These are phyloP conservation scores for Euphydryas editha DNA, from an alignment of 2,888 invertebrate genomes.

Conservation along the genomic window DNA sequence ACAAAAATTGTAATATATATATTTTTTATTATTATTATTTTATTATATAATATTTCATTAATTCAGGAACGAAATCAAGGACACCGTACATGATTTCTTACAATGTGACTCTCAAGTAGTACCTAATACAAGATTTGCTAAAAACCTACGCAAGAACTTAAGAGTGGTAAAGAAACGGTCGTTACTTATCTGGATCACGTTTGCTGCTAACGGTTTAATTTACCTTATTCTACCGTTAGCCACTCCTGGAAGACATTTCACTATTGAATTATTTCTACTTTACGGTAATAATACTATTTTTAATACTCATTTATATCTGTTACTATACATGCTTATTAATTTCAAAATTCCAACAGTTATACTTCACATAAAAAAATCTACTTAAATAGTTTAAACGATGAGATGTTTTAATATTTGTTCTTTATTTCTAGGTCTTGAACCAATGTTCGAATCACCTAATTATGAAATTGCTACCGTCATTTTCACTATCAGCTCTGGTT, in stretches of 20 bases:
- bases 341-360: neutral
- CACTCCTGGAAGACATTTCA: conserved; percentile 53
- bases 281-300: conserved; percentile 45
- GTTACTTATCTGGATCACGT: conserved; percentile 55
- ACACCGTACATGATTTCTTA: conserved; percentile 51
- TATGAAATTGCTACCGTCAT: conserved; percentile 30
- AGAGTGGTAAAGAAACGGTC: conserved; percentile 57
- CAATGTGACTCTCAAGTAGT: conserved; percentile 47
- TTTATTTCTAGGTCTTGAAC: conserved; percentile 23
- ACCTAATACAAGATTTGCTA: conserved; percentile 51
- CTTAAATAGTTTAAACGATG: too few species aligned
- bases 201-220: conserved; percentile 53
- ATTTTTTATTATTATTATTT: neutral
- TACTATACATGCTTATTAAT: too few species aligned
- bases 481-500: conserved; percentile 10
- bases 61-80: conserved; percentile 50
- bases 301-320: neutral
- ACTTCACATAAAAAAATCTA: too few species aligned
- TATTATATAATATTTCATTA: neutral
- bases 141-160: conserved; percentile 49
- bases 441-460: conserved; percentile 31
- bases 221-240: conserved; percentile 51
- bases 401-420: neutral
- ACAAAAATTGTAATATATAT: neutral
- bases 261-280: conserved; percentile 50